These are phyloP conservation scores for Eidolon dupreanum DNA, from an alignment of 2,797 vertebrate species.

Conservation along the genomic window DNA sequence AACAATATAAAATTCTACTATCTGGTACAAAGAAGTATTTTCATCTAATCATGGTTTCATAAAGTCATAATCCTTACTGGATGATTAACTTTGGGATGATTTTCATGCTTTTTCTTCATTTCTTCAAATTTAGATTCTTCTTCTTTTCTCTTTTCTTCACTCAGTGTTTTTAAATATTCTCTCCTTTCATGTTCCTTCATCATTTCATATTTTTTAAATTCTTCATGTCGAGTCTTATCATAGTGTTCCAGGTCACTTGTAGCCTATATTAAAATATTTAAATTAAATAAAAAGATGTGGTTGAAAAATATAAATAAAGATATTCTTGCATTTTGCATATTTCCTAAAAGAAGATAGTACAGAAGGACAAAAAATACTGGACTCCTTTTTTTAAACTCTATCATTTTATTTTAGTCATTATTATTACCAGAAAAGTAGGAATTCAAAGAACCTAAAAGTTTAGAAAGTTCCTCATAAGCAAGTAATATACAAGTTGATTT, in stretches of 20 bases:
- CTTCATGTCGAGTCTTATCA: slow-evolving; percentile 96
- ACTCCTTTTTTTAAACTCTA: slow-evolving; percentile 24
- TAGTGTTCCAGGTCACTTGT: slow-evolving; percentile 97
- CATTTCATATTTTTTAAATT: slow-evolving; percentile 99
- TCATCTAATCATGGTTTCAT: slow-evolving; percentile 18
- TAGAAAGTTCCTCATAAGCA: neutral
- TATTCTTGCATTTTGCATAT: neutral
- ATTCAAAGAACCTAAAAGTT: slow-evolving; percentile 28
- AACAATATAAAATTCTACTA: slow-evolving; percentile 52
- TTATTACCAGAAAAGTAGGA: neutral
- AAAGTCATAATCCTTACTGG: slow-evolving; percentile 88
- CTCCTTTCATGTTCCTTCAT: slow-evolving; percentile 96
- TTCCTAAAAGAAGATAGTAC: neutral
- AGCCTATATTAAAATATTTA: slow-evolving; percentile 86
- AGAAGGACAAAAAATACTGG: neutral
- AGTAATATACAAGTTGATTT: slow-evolving; percentile 17
- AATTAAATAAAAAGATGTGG: neutral
- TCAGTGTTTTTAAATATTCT: slow-evolving; percentile 95
- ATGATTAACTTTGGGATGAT: slow-evolving; percentile 98
- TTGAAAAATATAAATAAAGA: slow-evolving; percentile 5
- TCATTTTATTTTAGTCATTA: slow-evolving; percentile 29
- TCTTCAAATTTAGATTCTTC: slow-evolving; percentile 96
- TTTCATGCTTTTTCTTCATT: slow-evolving; percentile 96
- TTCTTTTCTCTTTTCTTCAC: slow-evolving; percentile 91
- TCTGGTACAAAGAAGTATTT: slow-evolving; percentile 38